Conservation (phyloP, 2,113 vertebrate species). For the Carlito syrichta region DNA sequence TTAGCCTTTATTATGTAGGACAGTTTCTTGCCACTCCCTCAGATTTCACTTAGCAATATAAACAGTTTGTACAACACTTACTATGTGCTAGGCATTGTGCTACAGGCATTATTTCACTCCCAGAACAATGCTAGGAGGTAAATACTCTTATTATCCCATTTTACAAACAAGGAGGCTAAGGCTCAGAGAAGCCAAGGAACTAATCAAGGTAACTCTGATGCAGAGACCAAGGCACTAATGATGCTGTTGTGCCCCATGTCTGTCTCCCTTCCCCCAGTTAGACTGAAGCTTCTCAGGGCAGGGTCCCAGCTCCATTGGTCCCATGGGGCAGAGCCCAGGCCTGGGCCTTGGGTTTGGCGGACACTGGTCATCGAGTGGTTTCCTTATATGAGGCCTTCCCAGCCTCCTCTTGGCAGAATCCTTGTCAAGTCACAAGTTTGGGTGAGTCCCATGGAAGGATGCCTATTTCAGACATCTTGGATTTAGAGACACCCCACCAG, state of each 20-base stretch:
- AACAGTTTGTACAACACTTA: background rate
- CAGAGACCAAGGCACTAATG: background rate
- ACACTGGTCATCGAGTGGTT: too few species aligned
- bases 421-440: background rate
- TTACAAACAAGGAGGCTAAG: background rate
- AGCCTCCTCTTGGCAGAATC: background rate
- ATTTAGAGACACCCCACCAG: background rate
- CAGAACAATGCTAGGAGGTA: background rate
- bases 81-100: background rate
- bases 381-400: background rate
- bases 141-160: background rate
- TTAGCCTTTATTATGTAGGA: background rate
- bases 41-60: background rate
- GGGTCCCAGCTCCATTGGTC: background rate
- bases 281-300: background rate
- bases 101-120: background rate
- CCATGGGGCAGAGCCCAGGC: background rate
- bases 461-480: background rate
- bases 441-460: background rate
- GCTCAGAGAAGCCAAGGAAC: background rate
- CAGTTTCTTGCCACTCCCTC: background rate
- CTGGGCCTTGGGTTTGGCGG: background rate
- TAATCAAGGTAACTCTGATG: background rate
- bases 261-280: background rate
- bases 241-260: too few species aligned